A percentile compares a stretch with the other conserved stretches of the same genome.
phyloP scores from a whole-genome alignment of 2,797 vertebrate genomes.

The Pempheris klunzingeri region DNA sequence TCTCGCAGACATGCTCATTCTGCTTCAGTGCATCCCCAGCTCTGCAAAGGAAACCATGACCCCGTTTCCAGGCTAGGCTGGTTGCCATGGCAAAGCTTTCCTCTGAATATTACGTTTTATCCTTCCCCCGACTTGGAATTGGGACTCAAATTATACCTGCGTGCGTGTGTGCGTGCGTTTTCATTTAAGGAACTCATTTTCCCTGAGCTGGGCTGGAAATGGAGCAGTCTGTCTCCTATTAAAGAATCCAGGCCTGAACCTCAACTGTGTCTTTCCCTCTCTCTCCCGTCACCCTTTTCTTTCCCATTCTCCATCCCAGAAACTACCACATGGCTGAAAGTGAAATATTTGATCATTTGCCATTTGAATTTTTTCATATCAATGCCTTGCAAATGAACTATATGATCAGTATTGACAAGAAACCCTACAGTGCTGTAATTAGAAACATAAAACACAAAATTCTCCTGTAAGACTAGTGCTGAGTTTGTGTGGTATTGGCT shows the following conservation, averaged over 20 bases:
- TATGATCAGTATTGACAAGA: not conserved
- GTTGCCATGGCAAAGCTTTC: conserved; percentile 76
- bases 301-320: conserved; percentile 13
- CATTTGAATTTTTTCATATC: not conserved
- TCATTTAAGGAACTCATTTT: conserved; percentile 65
- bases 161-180: conserved; percentile 16
- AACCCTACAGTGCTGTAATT: not conserved
- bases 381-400: not conserved
- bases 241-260: conserved; percentile 41
- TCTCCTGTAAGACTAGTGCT: not conserved
- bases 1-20: conserved; percentile 74
- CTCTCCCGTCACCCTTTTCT: not conserved
- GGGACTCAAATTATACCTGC: conserved; percentile 54
- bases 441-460: not conserved
- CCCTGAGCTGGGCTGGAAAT: conserved; percentile 50
- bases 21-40: conserved; percentile 76
- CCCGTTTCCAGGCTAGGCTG: conserved; percentile 79
- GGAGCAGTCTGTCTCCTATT: conserved; percentile 58
- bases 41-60: conserved; percentile 77
- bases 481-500: not conserved
- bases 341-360: conserved; percentile 12
- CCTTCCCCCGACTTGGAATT: conserved; percentile 45
- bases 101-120: conserved; percentile 75
- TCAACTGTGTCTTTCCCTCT: conserved; percentile 17
- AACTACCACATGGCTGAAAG: conserved; percentile 3